Evolutionary conservation across 2,797 vertebrate genomes (phyloP).

Genomic region (Rhincodon typus): DNA sequence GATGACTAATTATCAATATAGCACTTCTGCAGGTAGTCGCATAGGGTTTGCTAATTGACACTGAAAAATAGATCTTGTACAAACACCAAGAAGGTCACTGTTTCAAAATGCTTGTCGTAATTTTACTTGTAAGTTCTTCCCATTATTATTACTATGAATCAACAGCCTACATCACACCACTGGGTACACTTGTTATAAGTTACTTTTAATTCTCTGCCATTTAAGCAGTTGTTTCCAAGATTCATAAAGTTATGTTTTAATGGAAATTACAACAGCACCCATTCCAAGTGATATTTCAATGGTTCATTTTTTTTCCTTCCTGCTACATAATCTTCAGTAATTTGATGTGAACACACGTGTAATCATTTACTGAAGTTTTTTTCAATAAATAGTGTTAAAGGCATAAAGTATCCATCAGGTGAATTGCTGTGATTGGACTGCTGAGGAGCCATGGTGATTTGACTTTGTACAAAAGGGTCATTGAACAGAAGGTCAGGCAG

Average conservation of each 20-base stretch:
- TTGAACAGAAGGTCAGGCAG: conserved; percentile 92
- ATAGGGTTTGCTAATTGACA: conserved; percentile 48
- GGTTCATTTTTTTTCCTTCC: background rate
- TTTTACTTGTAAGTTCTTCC: background rate
- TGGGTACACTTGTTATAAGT: background rate
- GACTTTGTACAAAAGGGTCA: conserved; percentile 90
- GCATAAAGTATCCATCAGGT: conserved; percentile 58
- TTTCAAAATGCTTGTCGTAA: conserved; percentile 33
- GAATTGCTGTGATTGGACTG: conserved; percentile 50
- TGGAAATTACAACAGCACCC: background rate
- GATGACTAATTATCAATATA: conserved; percentile 47
- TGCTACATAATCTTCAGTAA: background rate
- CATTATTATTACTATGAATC: background rate
- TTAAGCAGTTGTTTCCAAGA: background rate
- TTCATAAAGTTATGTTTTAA: background rate
- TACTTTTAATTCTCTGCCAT: background rate
- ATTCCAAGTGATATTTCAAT: background rate
- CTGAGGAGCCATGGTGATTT: conserved; percentile 69
- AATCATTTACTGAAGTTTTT: conserved; percentile 29
- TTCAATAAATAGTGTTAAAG: conserved; percentile 41
- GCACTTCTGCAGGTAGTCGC: conserved; percentile 48
- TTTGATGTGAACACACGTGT: background rate
- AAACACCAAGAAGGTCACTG: conserved; percentile 45
- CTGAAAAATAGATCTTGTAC: conserved; percentile 46
- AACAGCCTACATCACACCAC: too few relatives aligned